A percentile compares a stretch with the other conserved stretches of the same genome.
phyloP scores from a whole-genome alignment of 92 coral and sea anemone species.

The Epizoanthus ramosus region DNA sequence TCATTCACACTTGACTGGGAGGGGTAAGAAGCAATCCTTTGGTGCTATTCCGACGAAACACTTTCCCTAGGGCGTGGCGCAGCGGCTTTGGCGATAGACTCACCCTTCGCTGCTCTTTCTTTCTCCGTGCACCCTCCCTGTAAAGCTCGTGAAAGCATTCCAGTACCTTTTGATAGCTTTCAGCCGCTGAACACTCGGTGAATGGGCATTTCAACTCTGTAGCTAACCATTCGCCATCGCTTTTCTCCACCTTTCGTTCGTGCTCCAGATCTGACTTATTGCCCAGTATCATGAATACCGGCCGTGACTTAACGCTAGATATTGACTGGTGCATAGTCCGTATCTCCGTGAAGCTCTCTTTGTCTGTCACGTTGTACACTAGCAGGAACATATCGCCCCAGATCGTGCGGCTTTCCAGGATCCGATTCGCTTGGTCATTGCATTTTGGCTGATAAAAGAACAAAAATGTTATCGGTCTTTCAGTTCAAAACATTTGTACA shows the following conservation, averaged over 20 bases:
- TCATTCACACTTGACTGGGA: conserved; percentile 12
- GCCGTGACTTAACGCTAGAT: conserved; percentile 59
- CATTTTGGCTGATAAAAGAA: conserved; percentile 28
- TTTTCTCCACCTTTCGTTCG: conserved; percentile 64
- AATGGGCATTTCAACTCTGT: conserved; percentile 69
- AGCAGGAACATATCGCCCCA: conserved; percentile 86
- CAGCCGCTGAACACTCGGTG: conserved; percentile 82
- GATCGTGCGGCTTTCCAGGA: conserved; percentile 56
- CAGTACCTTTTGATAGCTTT: conserved; percentile 52
- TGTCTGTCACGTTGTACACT: conserved; percentile 77
- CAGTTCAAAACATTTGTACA: background rate
- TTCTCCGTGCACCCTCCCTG: conserved; percentile 66
- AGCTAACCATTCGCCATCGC: conserved; percentile 63
- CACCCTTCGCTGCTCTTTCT: conserved; percentile 63
- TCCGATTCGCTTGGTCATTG: conserved; percentile 43
- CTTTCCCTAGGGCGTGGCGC: conserved; percentile 72
- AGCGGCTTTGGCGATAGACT: conserved; percentile 84
- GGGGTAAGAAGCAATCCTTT: conserved; percentile 50
- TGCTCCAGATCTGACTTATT: conserved; percentile 78
- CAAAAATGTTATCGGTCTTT: background rate
- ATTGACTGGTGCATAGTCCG: conserved; percentile 52
- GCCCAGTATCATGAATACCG: conserved; percentile 68
- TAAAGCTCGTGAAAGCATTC: conserved; percentile 76
- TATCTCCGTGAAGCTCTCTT: conserved; percentile 65
- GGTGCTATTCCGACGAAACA: conserved; percentile 75